Evolutionary conservation across 1,140 invertebrate genomes (phyloP), one percentile per base, ranked within the genome.

Genomic region (Drosophila nigromelanica): DNA sequence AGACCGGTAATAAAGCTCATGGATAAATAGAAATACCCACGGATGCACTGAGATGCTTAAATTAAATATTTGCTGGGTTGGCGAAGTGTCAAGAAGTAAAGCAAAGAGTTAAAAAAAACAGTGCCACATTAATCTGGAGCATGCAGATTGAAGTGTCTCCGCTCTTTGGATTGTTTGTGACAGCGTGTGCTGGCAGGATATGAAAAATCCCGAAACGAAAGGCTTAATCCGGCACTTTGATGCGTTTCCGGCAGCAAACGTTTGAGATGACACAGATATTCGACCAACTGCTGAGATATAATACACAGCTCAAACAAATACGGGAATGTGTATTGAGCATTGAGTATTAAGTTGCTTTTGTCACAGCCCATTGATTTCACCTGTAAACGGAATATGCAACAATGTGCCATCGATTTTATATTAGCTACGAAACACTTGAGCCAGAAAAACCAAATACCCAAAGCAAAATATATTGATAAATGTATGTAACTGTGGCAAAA

Each of bases 111-210:
- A 51, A 85, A 83, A 85, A 83, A 87, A 45, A 61, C 78, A 78
- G 50, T 48, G 47, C 69, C 81, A 78, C 81, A 86, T 85, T 78
- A 86, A 87, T 86, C 78, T 87, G 81, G 81, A 64, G 67, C 81
- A 86, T 87, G 75, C 82, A 87, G 78, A 86, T 87, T 86, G 81
- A 86, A 86, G 81, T 86, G 81, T 72, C 78, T 27, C 61, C 51
- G 60, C 40, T 56, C 47, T 52, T 39, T 50, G 63, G 15, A 48
- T 30, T 58, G 42, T 30, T 43, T 30, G 61, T 33, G 24, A 21
- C 39, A 40, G 35, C 61, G 45, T 42, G 45, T 39, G 59, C 24
- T 55, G 48, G 4, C 45, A 51, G 37, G 37, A 24, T 55, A 39
- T 60, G 56, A 39, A 66, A 39, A 66, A 21, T 11, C 24, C 18